Conservation (phyloP, 2,113 vertebrate species). For the Colinus virginianus region DNA sequence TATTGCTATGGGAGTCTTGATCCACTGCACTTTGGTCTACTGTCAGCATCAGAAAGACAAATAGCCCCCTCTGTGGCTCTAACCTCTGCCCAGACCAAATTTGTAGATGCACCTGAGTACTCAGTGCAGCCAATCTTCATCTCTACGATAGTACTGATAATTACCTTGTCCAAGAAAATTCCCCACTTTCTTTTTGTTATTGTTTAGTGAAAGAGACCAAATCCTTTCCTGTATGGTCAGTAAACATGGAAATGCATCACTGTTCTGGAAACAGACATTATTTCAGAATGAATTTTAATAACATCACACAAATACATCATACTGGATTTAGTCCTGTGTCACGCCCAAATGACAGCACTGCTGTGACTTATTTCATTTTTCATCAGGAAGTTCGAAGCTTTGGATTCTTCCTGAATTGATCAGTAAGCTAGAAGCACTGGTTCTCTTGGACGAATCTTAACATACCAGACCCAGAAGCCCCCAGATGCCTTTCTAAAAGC, state of each 20-base stretch:
- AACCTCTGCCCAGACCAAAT: not conserved
- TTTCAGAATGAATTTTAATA: not conserved
- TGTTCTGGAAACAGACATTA: not conserved
- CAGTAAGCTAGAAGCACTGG: not conserved
- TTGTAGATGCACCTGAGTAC: not conserved
- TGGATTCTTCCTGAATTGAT: not conserved
- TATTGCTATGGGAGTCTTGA: not conserved
- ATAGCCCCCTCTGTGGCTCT: not conserved
- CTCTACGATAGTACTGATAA: fast-evolving
- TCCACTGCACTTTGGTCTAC: fast-evolving
- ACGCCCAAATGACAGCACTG: not conserved
- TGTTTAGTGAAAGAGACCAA: not conserved
- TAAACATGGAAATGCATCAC: fast-evolving
- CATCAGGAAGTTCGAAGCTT: not conserved
- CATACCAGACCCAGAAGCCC: not conserved
- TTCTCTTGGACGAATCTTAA: not conserved
- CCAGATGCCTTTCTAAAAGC: conserved; percentile 14
- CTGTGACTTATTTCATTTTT: not conserved
- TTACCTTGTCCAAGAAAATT: not conserved
- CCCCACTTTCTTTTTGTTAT: not conserved
- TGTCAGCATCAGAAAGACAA: not conserved
- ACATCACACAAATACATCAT: not conserved
- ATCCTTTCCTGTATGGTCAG: not conserved
- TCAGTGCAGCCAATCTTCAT: not conserved
- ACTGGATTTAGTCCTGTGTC: not conserved